These are phyloP conservation scores for Pomacea maculata DNA, from an alignment of 1,140 invertebrate species.

Conservation along the genomic window DNA sequence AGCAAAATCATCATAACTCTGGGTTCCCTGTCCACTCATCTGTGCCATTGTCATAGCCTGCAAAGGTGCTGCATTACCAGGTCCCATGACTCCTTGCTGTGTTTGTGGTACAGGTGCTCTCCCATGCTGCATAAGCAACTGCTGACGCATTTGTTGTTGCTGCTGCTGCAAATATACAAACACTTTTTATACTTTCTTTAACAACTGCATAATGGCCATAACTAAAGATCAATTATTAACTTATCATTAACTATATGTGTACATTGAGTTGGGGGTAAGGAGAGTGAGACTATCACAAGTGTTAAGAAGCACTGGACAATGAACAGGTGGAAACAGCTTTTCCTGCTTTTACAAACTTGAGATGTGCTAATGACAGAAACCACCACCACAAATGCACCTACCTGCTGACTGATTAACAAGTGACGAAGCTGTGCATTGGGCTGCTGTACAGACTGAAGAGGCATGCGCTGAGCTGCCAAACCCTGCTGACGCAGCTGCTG, in stretches of 20 bases:
- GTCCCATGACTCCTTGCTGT: constrained; percentile 25
- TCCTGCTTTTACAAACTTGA: no score
- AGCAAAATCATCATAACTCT: constrained; percentile 14
- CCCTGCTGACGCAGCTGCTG: constrained; percentile 21
- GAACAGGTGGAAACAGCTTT: no score
- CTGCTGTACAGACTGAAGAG: constrained; percentile 27
- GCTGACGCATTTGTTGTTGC: constrained; percentile 28
- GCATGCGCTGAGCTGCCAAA: constrained; percentile 17
- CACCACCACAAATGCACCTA: background rate
- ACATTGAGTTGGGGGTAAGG: no score
- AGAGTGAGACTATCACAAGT: no score
- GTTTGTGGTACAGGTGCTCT: constrained; percentile 20
- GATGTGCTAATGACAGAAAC: no score
- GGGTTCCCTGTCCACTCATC: constrained; percentile 8
- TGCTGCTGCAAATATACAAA: no score
- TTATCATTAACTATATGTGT: no score
- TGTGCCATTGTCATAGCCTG: constrained; percentile 19
- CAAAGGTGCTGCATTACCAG: constrained; percentile 6
- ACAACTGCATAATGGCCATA: no score
- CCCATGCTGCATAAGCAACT: constrained; percentile 24
- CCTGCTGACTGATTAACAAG: constrained; percentile 21
- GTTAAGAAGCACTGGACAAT: no score
- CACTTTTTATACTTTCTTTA: no score
- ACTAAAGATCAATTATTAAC: no score
- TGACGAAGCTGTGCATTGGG: constrained; percentile 11